A percentile compares a stretch with the other conserved stretches of the same genome.
Conservation (phyloP, 2,113 vertebrate genomes). For the Fulica atra region DNA sequence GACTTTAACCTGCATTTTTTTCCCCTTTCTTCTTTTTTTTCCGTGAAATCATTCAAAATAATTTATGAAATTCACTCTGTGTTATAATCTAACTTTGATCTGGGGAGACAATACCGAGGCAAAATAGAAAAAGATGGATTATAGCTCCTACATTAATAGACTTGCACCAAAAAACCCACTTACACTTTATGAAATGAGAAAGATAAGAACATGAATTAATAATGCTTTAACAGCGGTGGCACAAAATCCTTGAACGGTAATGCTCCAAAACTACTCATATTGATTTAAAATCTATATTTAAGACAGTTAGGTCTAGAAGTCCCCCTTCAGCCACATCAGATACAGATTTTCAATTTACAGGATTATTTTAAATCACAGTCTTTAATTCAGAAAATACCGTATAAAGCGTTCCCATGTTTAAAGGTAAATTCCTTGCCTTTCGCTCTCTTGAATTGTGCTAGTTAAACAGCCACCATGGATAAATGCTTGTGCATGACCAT, state of each 20-base stretch:
- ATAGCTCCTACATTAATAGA: conserved; percentile 46
- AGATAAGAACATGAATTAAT: conserved; percentile 67
- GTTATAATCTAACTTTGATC: conserved; percentile 57
- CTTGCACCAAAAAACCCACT: background rate
- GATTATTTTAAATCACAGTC: conserved; percentile 25
- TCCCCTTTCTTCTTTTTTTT: background rate
- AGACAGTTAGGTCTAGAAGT: conserved; percentile 37
- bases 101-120: conserved; percentile 31
- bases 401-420: background rate
- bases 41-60: conserved; percentile 42
- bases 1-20: conserved; percentile 27
- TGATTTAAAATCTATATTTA: conserved; percentile 67
- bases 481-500: background rate
- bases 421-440: conserved; percentile 26
- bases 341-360: conserved; percentile 64
- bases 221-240: conserved; percentile 43
- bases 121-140: conserved; percentile 52
- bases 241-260: conserved; percentile 55
- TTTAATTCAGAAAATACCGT: conserved; percentile 51
- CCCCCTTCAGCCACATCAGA: conserved; percentile 47
- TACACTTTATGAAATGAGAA: conserved; percentile 53
- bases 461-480: background rate
- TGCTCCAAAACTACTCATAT: conserved; percentile 49
- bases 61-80: conserved; percentile 55
- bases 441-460: background rate